Evolutionary conservation across 2,888 invertebrate species (phyloP), one percentile per base, ranked within the genome.

Genomic region (Tanypteryx hageni): DNA sequence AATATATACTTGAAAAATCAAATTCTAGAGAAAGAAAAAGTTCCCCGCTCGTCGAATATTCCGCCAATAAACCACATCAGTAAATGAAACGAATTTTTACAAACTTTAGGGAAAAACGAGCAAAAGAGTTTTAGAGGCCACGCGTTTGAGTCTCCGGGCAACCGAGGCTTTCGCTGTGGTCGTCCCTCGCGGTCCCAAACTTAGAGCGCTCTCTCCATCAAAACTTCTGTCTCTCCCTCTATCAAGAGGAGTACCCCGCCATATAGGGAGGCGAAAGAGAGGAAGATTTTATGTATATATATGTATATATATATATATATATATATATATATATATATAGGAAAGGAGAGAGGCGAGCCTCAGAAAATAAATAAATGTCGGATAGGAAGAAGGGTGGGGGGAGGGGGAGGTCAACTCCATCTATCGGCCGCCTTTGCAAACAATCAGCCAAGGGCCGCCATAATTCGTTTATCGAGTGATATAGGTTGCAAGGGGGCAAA

Each of bases 391-490:
- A 58, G 31, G 18, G 14, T 18, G 64, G 22, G 11, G 22, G 76
- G 76, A 22, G 22, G 22, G 13, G 22, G 27, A 31, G 61, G 86
- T 86, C 86, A 86, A n/a, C 61, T 22, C 61, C 89, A 64, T 89
- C 64, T 89, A 61, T 89, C 64, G 89, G 89, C 89, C 14, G 68
- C 89, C 64, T 89, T 89, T 89, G 64, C 89, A 89, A 89, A 89
- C 89, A 89, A 89, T 89, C 89, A 68, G 89, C 9, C 31, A 86
- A 89, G 89, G 59, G 86, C 22, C 86, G 22, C n/a, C 89, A 64
- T 89, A 89, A 89, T 89, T 89, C 89, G 89, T 89, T 89, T 89
- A 89, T 31, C n/a, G 89, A 44, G 64, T 83, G 83, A 83, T 44
- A 83, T 83, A 83, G 83, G 83, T 83, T 57, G 83, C 83, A 18